Evolutionary conservation across 92 coral and sea anemone genomes (phyloP).

Genomic region (Virgularia gustaviana): DNA sequence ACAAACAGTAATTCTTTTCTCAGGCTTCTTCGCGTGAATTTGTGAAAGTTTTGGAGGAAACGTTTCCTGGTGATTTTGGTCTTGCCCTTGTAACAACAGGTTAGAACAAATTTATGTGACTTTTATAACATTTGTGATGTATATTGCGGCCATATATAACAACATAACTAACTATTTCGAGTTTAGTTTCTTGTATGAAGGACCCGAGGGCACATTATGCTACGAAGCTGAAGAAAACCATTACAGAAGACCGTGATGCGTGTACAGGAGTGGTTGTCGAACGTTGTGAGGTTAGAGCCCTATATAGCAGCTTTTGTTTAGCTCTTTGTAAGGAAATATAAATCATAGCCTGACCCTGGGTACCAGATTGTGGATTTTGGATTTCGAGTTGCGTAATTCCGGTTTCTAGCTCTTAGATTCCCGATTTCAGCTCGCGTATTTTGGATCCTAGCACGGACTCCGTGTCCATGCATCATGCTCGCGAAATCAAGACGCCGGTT

Average conservation of each 20-base stretch:
- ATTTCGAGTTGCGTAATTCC: too few species aligned
- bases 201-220: constrained; percentile 10
- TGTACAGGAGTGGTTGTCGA: constrained; percentile 16
- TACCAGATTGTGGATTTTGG: too few species aligned
- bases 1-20: too few species aligned
- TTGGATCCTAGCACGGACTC: too few species aligned
- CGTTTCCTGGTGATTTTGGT: constrained; percentile 22
- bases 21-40: constrained; percentile 1
- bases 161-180: neutral
- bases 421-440: too few species aligned
- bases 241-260: neutral
- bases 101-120: neutral
- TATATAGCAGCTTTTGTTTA: too few species aligned
- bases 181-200: constrained; percentile 16
- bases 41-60: constrained; percentile 1
- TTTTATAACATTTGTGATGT: neutral
- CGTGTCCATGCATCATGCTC: too few species aligned
- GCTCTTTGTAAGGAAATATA: too few species aligned
- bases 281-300: constrained; percentile 15
- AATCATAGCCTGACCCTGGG: too few species aligned
- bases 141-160: too few species aligned
- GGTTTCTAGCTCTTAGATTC: too few species aligned
- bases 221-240: neutral
- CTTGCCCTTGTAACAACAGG: constrained; percentile 11
- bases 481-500: too few species aligned